Conservation (phyloP, 2,888 invertebrate species). For the Cenopis cana region DNA sequence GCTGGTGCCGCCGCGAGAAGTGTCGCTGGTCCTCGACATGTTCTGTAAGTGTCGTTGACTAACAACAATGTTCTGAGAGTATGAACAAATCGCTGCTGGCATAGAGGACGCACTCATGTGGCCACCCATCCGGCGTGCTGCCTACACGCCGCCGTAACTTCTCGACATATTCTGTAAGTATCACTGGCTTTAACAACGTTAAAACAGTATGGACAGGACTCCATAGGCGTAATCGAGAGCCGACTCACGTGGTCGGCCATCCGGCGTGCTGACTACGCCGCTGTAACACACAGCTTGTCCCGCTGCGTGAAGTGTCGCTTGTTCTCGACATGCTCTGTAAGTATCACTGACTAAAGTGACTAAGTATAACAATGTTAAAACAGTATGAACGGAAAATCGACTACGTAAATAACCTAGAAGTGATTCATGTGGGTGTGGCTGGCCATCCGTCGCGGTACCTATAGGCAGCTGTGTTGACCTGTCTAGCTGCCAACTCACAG, state of each 20-base stretch:
- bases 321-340: constrained; percentile 89
- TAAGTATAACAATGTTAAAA: too few relatives aligned
- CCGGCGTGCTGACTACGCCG: constrained; percentile 91
- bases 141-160: constrained; percentile 93
- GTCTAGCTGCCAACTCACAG: too few relatives aligned
- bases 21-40: constrained; percentile 90
- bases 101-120: constrained; percentile 93
- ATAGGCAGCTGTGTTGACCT: too few relatives aligned
- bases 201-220: constrained; percentile 90
- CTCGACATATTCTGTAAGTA: constrained; percentile 93
- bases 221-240: constrained; percentile 94
- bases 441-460: too few relatives aligned
- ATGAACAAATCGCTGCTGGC: too few relatives aligned
- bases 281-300: constrained; percentile 94
- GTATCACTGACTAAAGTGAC: background rate
- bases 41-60: constrained; percentile 87
- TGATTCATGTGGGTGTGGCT: too few relatives aligned
- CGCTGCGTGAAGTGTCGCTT: constrained; percentile 91
- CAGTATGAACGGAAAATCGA: too few relatives aligned
- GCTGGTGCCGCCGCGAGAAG: constrained; percentile 91
- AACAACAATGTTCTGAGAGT: too few relatives aligned
- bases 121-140: constrained; percentile 90
- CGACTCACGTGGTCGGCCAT: constrained; percentile 90
- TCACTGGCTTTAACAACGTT: background rate
- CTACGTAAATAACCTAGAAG: too few relatives aligned